Conservation (phyloP, 2,113 vertebrate genomes). For the Synodontis membranacea region DNA sequence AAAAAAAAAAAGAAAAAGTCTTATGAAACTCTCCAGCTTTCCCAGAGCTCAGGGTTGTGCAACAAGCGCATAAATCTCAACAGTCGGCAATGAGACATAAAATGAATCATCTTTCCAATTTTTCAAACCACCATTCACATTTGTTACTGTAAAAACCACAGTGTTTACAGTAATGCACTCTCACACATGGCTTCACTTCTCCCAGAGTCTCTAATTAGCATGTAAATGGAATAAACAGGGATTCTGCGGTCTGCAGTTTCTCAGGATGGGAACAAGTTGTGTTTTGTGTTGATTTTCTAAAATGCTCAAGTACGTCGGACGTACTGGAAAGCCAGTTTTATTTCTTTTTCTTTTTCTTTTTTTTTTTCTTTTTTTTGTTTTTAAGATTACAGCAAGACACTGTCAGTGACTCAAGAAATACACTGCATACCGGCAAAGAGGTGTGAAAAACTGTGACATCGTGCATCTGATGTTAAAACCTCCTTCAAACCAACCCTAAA, state of each 20-base stretch:
- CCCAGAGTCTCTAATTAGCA: background rate
- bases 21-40: conserved; percentile 45
- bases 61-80: conserved; percentile 45
- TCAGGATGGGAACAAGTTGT: background rate
- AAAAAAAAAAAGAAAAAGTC: no score
- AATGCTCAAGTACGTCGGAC: background rate
- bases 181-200: conserved; percentile 1
- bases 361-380: background rate
- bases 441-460: conserved; percentile 22
- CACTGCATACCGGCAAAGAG: conserved; percentile 16
- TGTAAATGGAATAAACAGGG: background rate
- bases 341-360: no score
- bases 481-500: conserved; percentile 14
- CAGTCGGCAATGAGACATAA: background rate
- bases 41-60: conserved; percentile 44
- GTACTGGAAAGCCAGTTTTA: background rate
- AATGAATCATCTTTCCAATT: background rate
- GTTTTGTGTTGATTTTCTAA: background rate
- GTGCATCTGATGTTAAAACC: conserved; percentile 1
- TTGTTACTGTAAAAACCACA: conserved; percentile 8
- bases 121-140: conserved; percentile 22
- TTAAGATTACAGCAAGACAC: background rate
- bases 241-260: background rate
- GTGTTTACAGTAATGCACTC: conserved; percentile 8
- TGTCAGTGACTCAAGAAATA: background rate